Evolutionary conservation across 2,113 vertebrate species (phyloP), one percentile per base, ranked within the genome.

Genomic region (Dascyllus trimaculatus): DNA sequence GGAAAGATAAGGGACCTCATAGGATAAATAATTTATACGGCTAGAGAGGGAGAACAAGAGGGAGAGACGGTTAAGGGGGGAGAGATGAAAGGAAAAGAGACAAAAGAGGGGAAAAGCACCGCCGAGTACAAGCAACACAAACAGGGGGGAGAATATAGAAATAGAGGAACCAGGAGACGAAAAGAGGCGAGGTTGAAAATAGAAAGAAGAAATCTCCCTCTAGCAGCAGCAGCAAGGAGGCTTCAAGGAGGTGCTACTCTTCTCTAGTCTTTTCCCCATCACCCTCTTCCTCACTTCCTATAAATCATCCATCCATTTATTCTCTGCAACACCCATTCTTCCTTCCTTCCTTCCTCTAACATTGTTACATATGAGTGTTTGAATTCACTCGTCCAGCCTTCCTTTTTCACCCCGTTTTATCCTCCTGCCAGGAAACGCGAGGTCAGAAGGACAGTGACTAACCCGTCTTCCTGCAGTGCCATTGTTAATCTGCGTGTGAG

Each of bases 1-100:
- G 72, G 49, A 57, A 51, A 89, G 89, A 93, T 93, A 91, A 94
- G 85, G 65, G 15, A 89, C 48, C 66, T 59, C 51, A 48, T n/a
- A 59, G 72, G 48, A 92, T 93, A 74, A 90, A 93, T 93, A 81
- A 93, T 93, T 92, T 81, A 93, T 87, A 75, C 14, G 35, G 82
- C 56, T n/a, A 57, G 80, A 77, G 69, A 52, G 32, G 56, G 7
- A 63, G 69, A 88, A 73, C 26, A 73, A 71, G 82, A 62, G 45
- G 56, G 38, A 81, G 64, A 45, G 61, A 22, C 32, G 0, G 63
- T 49, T 35, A 35, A 46, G 63, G 59, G 51, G 69, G 45, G 40
- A 25, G 32, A 85, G 74, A 88, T 67, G 54, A 81, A 75, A 83
- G 59, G 19, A 77, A 57, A 10, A 21, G 8, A 88, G 65, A 88